Percentiles rank a stretch among this genome's conserved stretches.
Evolutionary conservation across 2,888 invertebrate species (phyloP).

Genomic region (Microchrysa polita): DNA sequence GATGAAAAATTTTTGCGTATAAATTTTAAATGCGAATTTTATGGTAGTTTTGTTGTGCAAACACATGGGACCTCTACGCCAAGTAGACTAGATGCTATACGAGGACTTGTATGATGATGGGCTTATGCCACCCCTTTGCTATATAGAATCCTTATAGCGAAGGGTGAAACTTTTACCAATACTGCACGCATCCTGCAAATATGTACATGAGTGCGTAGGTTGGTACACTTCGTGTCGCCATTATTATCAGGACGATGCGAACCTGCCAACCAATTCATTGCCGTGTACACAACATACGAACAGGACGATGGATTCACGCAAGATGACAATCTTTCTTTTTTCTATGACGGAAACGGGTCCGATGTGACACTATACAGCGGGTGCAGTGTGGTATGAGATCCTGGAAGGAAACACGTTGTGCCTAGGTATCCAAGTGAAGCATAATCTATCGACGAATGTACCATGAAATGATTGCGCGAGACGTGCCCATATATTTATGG

Average conservation of each 20-base stretch:
- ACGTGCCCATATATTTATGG: constrained; percentile 44
- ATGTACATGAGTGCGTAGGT: constrained; percentile 2
- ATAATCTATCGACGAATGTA: constrained; percentile 46
- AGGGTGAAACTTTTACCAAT: neutral
- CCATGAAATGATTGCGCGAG: constrained; percentile 46
- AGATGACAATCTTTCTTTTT: constrained; percentile 40
- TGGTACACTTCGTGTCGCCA: too few relatives aligned
- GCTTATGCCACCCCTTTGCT: too few relatives aligned
- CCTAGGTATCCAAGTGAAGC: constrained; percentile 23
- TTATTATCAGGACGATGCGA: neutral
- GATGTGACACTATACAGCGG: constrained; percentile 20
- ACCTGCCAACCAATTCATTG: neutral
- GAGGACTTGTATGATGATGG: too few relatives aligned
- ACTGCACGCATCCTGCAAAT: constrained; percentile 19
- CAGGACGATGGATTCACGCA: constrained; percentile 40
- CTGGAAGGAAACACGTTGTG: neutral
- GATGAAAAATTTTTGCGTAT: constrained; percentile 51
- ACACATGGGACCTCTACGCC: constrained; percentile 47
- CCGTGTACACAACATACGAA: constrained; percentile 4
- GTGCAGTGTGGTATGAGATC: neutral
- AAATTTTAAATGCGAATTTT: constrained; percentile 51
- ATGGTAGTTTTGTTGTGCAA: constrained; percentile 50
- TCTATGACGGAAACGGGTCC: neutral
- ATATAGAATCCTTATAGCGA: too few relatives aligned
- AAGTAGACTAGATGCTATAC: too few relatives aligned